Evolutionary conservation across 2,888 invertebrate genomes (phyloP).

Genomic region (Ganaspis brasiliensis): DNA sequence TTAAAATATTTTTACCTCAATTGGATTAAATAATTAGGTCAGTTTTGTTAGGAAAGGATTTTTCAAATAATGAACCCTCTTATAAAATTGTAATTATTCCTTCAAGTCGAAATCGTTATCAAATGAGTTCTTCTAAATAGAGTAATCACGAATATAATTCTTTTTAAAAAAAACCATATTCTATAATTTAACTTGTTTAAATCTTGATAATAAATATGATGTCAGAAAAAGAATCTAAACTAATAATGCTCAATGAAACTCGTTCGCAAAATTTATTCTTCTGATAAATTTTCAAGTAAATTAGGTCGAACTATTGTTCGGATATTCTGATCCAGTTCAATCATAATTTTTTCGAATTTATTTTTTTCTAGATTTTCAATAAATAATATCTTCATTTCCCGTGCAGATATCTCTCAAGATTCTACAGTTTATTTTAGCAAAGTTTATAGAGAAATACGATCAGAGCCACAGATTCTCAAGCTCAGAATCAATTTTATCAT

Average conservation of each 20-base stretch:
- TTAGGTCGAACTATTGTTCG: conserved; percentile 22
- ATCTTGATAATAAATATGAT: not conserved
- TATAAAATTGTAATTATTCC: not conserved
- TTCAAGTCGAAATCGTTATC: too few relatives aligned
- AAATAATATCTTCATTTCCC: conserved; percentile 43
- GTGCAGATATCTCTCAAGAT: conserved; percentile 4
- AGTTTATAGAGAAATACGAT: conserved; percentile 16
- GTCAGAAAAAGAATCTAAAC: not conserved
- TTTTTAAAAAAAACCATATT: not conserved
- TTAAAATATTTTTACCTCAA: conserved; percentile 13
- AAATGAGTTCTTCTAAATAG: too few relatives aligned
- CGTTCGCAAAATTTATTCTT: conserved; percentile 27
- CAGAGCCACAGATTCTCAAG: not conserved
- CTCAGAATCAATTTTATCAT: conserved; percentile 9
- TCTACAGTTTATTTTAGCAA: conserved; percentile 15
- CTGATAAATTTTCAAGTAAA: conserved; percentile 26
- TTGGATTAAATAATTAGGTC: conserved; percentile 8
- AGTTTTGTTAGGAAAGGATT: not conserved
- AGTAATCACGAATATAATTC: too few relatives aligned
- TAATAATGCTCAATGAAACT: not conserved
- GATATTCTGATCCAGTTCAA: conserved; percentile 20
- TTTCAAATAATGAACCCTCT: not conserved
- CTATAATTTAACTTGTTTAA: not conserved
- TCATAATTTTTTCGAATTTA: conserved; percentile 34
- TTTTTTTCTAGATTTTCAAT: conserved; percentile 29